Conservation (phyloP, 1,140 invertebrate genomes). For the Dysdera silvatica region DNA sequence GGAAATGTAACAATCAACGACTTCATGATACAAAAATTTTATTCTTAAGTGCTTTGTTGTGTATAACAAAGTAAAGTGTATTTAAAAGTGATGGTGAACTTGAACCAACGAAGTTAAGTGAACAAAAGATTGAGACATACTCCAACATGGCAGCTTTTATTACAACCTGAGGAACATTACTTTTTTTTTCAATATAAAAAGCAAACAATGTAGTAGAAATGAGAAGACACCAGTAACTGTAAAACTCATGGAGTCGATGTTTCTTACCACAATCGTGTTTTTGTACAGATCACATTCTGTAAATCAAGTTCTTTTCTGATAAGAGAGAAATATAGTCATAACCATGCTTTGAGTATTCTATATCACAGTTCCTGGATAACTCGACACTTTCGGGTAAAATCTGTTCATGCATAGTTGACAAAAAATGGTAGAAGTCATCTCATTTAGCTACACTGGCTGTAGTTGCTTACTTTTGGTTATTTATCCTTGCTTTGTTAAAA, state of each 20-base stretch:
- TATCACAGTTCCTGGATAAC: slow-evolving; percentile 31
- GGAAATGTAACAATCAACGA: no score
- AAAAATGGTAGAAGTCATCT: no score
- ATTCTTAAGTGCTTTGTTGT: no score
- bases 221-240: slow-evolving; percentile 29
- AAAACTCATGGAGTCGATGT: slow-evolving; percentile 23
- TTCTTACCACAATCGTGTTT: slow-evolving; percentile 26
- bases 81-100: no score
- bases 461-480: no score
- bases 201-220: slow-evolving; percentile 32
- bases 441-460: no score
- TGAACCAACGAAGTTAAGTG: no score
- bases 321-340: slow-evolving; percentile 28
- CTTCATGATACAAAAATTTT: no score
- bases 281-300: slow-evolving; percentile 24
- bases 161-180: slow-evolving; percentile 31
- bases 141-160: slow-evolving; percentile 32
- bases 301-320: slow-evolving; percentile 21
- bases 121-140: no score
- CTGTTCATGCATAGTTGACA: slow-evolving; percentile 16
- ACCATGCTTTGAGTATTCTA: slow-evolving; percentile 10
- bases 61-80: no score
- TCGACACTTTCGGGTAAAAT: slow-evolving; percentile 30
- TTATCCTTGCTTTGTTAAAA: no score
- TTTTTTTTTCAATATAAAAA: slow-evolving; percentile 31